These are phyloP conservation scores for Buphagus erythrorhynchus DNA, from an alignment of 2,797 vertebrate genomes.

Conservation along the genomic window DNA sequence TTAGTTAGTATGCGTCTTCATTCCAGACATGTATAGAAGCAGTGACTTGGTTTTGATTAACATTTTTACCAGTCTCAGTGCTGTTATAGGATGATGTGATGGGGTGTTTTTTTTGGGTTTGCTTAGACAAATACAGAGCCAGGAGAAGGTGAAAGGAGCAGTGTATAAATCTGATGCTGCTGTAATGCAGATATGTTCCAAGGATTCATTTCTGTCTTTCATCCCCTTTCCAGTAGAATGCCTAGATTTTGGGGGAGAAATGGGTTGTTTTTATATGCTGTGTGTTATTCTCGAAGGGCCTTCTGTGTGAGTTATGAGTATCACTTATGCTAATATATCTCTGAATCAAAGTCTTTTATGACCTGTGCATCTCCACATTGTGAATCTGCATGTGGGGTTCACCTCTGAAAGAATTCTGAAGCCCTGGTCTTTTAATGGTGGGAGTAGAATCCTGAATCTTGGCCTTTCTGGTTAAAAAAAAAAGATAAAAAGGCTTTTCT, in stretches of 20 bases:
- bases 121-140: not conserved
- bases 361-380: not conserved
- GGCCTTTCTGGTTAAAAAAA: not conserved
- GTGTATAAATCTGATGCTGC: not conserved
- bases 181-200: not conserved
- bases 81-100: not conserved
- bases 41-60: not conserved
- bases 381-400: rapidly evolving
- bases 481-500: not conserved
- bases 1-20: not conserved
- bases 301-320: not conserved
- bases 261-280: not conserved
- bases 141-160: not conserved
- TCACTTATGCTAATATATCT: not conserved
- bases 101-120: not conserved
- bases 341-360: not conserved
- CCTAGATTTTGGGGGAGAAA: not conserved
- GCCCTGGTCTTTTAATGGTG: not conserved
- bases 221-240: not conserved
- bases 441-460: not conserved
- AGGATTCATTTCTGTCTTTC: not conserved
- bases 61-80: not conserved
- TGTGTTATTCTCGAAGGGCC: not conserved
- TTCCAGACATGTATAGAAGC: not conserved
- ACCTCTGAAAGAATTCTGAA: not conserved